Evolutionary conservation across 2,113 vertebrate species (phyloP).

Genomic region (Pachyramphus minor): DNA sequence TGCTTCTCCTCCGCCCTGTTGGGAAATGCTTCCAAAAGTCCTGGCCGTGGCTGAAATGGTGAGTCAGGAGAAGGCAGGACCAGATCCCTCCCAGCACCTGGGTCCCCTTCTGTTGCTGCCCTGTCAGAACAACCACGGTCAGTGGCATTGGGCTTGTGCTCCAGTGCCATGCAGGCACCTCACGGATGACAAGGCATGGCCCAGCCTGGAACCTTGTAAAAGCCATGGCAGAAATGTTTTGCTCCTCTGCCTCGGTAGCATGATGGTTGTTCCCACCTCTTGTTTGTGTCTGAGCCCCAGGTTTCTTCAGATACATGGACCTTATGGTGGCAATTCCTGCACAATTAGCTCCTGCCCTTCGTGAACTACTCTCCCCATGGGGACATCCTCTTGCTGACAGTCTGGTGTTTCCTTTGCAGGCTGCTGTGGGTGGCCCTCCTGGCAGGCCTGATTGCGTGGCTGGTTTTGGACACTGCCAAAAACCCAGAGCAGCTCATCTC

Average conservation of each 20-base stretch:
- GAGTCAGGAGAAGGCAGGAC: constrained; percentile 45
- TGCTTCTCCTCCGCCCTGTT: constrained; percentile 55
- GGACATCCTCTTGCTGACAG: not conserved
- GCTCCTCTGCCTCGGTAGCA: fast-evolving
- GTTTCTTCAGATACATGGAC: not conserved
- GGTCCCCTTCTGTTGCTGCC: not conserved
- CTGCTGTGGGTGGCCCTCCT: constrained; percentile 70
- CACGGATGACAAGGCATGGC: not conserved
- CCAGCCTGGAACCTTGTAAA: not conserved
- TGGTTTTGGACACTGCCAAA: constrained; percentile 79
- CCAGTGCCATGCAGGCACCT: not conserved
- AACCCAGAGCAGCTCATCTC: constrained; percentile 87
- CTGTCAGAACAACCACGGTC: not conserved
- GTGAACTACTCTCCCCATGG: not conserved
- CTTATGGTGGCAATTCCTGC: not conserved
- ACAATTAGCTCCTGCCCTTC: not conserved
- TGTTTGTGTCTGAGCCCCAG: fast-evolving
- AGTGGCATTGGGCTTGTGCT: not conserved
- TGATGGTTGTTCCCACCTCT: not conserved
- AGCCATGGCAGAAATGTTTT: not conserved
- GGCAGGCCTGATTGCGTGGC: constrained; percentile 78
- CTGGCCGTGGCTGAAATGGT: constrained; percentile 88
- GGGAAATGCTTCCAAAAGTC: constrained; percentile 55
- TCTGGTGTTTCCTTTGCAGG: constrained; percentile 70
- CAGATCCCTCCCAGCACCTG: not conserved